Evolutionary conservation across 1,140 invertebrate genomes (phyloP).

Genomic region (Drosophila setifemur): DNA sequence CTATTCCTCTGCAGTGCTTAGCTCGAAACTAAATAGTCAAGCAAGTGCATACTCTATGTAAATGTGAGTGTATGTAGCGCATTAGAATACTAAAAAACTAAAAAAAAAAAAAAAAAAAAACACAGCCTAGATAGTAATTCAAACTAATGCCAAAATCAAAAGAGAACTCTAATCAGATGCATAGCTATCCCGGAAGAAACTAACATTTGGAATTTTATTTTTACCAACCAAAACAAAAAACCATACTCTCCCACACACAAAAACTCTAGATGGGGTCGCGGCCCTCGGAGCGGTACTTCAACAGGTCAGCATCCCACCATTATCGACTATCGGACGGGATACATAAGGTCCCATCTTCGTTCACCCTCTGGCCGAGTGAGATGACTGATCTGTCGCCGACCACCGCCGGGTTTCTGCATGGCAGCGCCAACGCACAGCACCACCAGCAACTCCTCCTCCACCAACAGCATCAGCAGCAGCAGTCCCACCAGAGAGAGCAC

Average conservation of each 20-base stretch:
- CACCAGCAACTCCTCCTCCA: slow-evolving; percentile 62
- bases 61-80: slow-evolving; percentile 59
- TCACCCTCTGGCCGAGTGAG: slow-evolving; percentile 88
- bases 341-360: slow-evolving; percentile 93
- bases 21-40: slow-evolving; percentile 22
- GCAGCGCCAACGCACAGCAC: slow-evolving; percentile 66
- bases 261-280: slow-evolving; percentile 80
- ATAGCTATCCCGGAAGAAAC: slow-evolving; percentile 26
- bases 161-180: not conserved
- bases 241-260: not conserved
- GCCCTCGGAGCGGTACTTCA: slow-evolving; percentile 82
- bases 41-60: slow-evolving; percentile 50
- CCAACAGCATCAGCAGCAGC: slow-evolving; percentile 56
- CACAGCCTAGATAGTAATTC: slow-evolving; percentile 49
- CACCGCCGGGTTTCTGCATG: slow-evolving; percentile 76
- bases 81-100: slow-evolving; percentile 53
- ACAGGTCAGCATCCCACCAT: slow-evolving; percentile 83
- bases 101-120: slow-evolving; percentile 30
- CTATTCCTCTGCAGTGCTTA: slow-evolving; percentile 14
- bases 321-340: slow-evolving; percentile 92
- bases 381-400: slow-evolving; percentile 82
- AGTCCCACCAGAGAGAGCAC: slow-evolving; percentile 40
- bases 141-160: slow-evolving; percentile 37
- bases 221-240: slow-evolving; percentile 27
- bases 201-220: slow-evolving; percentile 50